phyloP scores from a whole-genome alignment of 2,113 vertebrate species.

The Perca flavescens region DNA sequence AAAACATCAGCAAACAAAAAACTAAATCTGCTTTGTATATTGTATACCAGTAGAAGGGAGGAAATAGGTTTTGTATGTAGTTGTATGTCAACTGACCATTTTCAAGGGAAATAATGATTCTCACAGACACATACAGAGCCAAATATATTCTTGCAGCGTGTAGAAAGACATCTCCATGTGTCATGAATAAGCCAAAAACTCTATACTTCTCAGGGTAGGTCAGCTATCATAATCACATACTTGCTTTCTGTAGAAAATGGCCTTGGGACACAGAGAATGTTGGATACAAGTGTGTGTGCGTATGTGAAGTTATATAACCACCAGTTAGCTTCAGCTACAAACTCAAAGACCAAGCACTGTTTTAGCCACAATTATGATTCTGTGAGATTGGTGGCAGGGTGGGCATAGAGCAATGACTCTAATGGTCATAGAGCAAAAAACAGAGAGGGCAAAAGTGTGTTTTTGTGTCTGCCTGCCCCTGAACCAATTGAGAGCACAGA shows the following conservation, averaged over 20 bases:
- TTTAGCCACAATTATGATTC: slow-evolving; percentile 67
- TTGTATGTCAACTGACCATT: not conserved
- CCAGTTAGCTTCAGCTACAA: slow-evolving; percentile 48
- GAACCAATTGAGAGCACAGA: slow-evolving; percentile 47
- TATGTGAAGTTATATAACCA: slow-evolving; percentile 18
- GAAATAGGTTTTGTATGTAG: not conserved
- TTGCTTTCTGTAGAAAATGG: slow-evolving; percentile 18
- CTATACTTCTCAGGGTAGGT: slow-evolving; percentile 8
- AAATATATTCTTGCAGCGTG: not conserved
- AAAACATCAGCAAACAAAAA: not conserved
- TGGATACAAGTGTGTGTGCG: not conserved
- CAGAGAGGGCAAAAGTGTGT: not conserved
- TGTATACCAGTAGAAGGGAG: not conserved
- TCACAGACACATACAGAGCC: not conserved
- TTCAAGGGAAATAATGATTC: not conserved
- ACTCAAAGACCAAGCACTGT: slow-evolving; percentile 61
- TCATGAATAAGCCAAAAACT: slow-evolving; percentile 5
- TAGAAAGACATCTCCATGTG: slow-evolving; percentile 1
- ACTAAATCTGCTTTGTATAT: not conserved
- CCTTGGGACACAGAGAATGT: not conserved
- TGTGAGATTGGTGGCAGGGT: slow-evolving; percentile 50
- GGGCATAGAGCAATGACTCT: not conserved
- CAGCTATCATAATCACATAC: slow-evolving; percentile 12
- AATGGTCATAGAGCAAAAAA: slow-evolving; percentile 45
- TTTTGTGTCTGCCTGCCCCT: slow-evolving; percentile 3